Base-by-base conservation (phyloP, 2,113 vertebrate genomes). In the Misgurnus anguillicaudatus region DNA sequence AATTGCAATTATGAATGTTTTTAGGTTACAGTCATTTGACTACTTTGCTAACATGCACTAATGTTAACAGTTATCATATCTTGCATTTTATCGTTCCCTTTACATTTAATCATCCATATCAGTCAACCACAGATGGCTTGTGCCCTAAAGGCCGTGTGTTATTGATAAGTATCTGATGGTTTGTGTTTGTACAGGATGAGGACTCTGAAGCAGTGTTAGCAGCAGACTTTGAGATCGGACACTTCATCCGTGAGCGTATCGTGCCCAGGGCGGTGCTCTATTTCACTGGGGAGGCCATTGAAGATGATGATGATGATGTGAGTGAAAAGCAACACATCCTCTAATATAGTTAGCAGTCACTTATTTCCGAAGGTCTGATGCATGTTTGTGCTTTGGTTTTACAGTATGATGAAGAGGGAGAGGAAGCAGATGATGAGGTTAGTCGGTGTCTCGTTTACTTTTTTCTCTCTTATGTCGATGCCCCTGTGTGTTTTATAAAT, bases 391-490 rank as follows among this genome's bases (percentile, higher is more conserved):
- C 76, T 68, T 87, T 75, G 10, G 86, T 88, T 88, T 89, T 85
- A 13, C 88, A 99, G 98, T 99, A 99, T 80, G 98, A 99, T 89
- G 97, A 99, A 90, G 98, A 99, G 87, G 98, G 95, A 65, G 98
- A 99, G 91, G 98, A 99, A 88, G 98, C 95, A 2, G 98, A 99
- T 81, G 96, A 98, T 89, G 98, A 99, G 95, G 97, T 98, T 87
- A 93, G 83, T 76, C 41, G 3, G 45, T 17, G 5, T 39, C 0
- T 11, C 0, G 8, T 70, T 1, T 47, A 5, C 1, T 51, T 39
- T 1, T 3, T 16, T 9, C 55, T 14, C 36, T 47, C 10, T 61
- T 11, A 14, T 65, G 7, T 6, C 0, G 13, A 14, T 55, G 39
- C 13, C 48, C 39, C 5, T n/a, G 1, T 63, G 1, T 63, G 31